phyloP scores from a whole-genome alignment of 2,113 vertebrate species.

The Scytalopus superciliaris region DNA sequence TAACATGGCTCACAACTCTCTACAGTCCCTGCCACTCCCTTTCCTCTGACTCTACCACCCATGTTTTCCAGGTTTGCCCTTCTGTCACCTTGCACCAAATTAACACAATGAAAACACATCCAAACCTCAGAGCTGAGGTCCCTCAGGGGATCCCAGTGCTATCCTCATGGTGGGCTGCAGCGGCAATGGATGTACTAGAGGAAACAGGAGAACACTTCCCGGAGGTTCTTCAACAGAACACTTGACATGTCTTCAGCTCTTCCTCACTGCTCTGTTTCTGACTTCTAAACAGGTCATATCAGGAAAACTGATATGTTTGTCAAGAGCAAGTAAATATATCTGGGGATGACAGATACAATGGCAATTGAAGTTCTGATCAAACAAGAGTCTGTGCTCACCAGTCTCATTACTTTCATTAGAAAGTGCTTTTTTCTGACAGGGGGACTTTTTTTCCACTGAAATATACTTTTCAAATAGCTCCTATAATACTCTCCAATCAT shows the following conservation, averaged over 20 bases:
- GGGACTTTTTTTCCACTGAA: not conserved
- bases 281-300: not conserved
- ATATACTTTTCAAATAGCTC: not conserved
- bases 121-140: not conserved
- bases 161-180: not conserved
- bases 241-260: not conserved
- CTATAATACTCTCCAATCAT: not conserved
- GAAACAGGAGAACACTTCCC: not conserved
- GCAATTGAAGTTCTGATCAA: not conserved
- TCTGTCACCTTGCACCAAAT: not conserved
- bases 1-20: not conserved
- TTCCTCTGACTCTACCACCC: not conserved
- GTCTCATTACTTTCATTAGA: not conserved
- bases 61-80: not conserved
- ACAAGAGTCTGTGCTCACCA: not conserved
- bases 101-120: not conserved
- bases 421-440: not conserved
- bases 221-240: rapidly evolving
- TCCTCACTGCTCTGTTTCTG: not conserved
- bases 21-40: not conserved
- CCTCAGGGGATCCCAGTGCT: not conserved
- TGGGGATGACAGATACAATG: not conserved
- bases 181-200: not conserved
- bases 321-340: not conserved
- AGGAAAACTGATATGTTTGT: not conserved